Conservation (phyloP, 1,140 invertebrate species). For the Holcopasites calliopsidis region DNA sequence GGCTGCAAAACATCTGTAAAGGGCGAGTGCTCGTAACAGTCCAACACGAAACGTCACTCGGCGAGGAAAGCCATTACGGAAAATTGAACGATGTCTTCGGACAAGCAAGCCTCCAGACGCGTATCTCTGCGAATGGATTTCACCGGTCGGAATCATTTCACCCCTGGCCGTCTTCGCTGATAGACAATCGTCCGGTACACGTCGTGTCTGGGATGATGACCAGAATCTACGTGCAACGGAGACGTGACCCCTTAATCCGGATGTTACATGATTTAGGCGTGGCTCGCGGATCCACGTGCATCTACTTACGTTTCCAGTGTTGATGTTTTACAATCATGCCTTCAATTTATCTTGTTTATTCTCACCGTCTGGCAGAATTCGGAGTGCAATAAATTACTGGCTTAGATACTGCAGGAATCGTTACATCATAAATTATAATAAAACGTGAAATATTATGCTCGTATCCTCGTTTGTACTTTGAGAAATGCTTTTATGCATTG, state of each 20-base stretch:
- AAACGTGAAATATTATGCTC: too few relatives aligned
- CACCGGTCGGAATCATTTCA: constrained; percentile 36
- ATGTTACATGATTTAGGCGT: constrained; percentile 8
- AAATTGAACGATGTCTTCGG: constrained; percentile 58
- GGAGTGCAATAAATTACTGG: too few relatives aligned
- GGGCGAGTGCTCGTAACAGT: not conserved
- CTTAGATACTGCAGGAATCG: too few relatives aligned
- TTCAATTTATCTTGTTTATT: too few relatives aligned
- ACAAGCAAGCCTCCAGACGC: constrained; percentile 24
- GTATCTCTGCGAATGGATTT: constrained; percentile 32
- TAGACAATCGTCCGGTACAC: constrained; percentile 26
- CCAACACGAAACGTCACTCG: constrained; percentile 31
- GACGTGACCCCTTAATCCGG: constrained; percentile 15
- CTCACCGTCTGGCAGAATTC: too few relatives aligned
- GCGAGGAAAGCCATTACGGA: constrained; percentile 52
- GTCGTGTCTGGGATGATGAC: constrained; percentile 2
- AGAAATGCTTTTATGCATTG: too few relatives aligned
- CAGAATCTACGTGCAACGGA: not conserved
- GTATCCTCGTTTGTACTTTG: too few relatives aligned
- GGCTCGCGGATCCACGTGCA: not conserved
- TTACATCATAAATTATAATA: too few relatives aligned
- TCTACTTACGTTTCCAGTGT: not conserved
- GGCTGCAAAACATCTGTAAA: too few relatives aligned
- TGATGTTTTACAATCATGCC: not conserved
- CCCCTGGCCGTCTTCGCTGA: constrained; percentile 27